Base-by-base conservation (phyloP, 2,888 invertebrate genomes). In the Minunthozetes semirufus region DNA sequence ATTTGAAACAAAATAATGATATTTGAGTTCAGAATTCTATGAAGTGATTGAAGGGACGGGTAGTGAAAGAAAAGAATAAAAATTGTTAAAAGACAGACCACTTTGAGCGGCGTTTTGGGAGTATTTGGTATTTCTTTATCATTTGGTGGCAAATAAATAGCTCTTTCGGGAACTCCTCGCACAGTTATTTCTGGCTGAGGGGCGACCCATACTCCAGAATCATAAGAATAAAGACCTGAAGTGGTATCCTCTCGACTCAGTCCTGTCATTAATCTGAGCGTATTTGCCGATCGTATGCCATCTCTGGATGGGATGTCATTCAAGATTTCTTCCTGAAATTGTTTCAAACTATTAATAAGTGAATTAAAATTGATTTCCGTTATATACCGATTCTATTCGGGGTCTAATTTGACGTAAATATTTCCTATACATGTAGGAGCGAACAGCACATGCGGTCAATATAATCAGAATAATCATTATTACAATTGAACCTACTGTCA, bases 211-310 rank as follows among this genome's bases (percentile, higher is more conserved):
- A 76, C 68, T 8, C 77, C 77, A 75, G 76, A 76, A 61, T 76
- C 77, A 27, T 76, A 77, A n/a, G 77, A 77, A 73, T 77, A 77
- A 50, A 76, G 76, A 22, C 77, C 77, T 42, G 76, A 38, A 19
- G 76, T 76, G 38, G 75, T 73, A 1, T 72, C 75, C 42, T 77
- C 77, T 76, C 77, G 59, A 13, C 25, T 59, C 8, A 59, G 19
- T 59, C 59, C 59, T 4, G 19, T 25, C 59, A 19, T 25, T 5
- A 59, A 4, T 59, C 59, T 11, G 19, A 59, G 9, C 6, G 59
- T 59, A 59, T 59, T 59, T 4, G 25, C 59, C 15, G 59, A 59
- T 6, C 4, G 27, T 3, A 59, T 27, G 19, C 5, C 59, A 5
- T 59, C 50, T 50, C 50, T 59, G 59, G 6, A 8, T 25, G 59